Conservation (phyloP, 1,140 invertebrate genomes). For the Lepidurus packardi region DNA sequence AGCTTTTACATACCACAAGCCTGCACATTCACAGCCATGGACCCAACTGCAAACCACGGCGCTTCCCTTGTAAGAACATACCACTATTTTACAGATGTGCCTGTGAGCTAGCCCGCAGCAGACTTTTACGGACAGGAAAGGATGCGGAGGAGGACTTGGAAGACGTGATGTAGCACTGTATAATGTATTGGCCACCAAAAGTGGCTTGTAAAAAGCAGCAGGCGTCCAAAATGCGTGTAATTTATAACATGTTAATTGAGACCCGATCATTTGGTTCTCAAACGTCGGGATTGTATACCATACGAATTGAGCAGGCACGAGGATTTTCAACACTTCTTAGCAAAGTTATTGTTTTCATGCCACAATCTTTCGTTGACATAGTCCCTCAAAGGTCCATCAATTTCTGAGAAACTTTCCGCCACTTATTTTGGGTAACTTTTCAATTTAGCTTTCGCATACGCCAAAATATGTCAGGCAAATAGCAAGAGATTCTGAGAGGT, state of each 20-base stretch:
- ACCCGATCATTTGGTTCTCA: not conserved
- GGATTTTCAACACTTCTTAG: too few relatives aligned
- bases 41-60: slow-evolving; percentile 14
- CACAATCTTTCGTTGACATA: too few relatives aligned
- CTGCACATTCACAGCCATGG: not conserved
- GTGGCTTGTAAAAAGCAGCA: not conserved
- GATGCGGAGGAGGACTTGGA: slow-evolving; percentile 13
- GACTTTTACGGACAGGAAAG: not conserved
- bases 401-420: too few relatives aligned
- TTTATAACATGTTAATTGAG: slow-evolving; percentile 8
- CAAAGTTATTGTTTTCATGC: too few relatives aligned
- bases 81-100: not conserved
- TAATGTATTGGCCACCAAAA: not conserved
- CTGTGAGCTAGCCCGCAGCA: slow-evolving; percentile 1
- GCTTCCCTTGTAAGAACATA: not conserved
- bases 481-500: too few relatives aligned
- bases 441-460: too few relatives aligned
- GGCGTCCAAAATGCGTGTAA: not conserved
- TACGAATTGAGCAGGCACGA: too few relatives aligned
- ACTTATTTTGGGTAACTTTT: too few relatives aligned
- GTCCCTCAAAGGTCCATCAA: too few relatives aligned
- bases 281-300: not conserved
- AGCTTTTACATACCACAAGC: not conserved
- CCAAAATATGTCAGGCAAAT: too few relatives aligned
- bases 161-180: not conserved